Base-by-base conservation (phyloP, 2,113 vertebrate species). In the Chlorocebus sabaeus region DNA sequence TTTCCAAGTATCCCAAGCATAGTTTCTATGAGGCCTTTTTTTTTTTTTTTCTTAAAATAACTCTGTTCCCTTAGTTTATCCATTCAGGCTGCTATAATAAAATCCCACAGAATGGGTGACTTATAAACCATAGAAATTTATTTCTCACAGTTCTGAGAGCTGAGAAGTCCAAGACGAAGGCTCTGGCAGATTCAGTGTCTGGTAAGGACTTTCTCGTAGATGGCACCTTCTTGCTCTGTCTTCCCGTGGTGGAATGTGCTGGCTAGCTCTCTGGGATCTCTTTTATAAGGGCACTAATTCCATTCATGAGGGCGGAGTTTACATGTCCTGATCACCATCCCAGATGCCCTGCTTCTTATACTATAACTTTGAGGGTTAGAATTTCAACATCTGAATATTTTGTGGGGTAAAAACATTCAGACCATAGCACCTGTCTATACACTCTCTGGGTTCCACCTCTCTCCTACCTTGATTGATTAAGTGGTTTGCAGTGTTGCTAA, bases 391-490 rank as follows among this genome's bases (percentile, higher is more conserved):
- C 16, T 38, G 8, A 38, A 32, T 40, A 18, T 43, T 14, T 6
- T 7, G 27, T 43, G 8, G 11, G 12, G 12, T 3, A 68, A 10
- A 40, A 50, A 18, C n/a, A 43, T 25, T n/a, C 20, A 57, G 25
- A 73, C 10, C 9, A 14, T 3, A 75, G 35, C 38, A 57, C 43
- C 25, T 83, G 1, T 52, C 32, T 52, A 0, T 3, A 3, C 13
- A 12, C 5, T 52, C 27, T 12, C 5, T 4, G 7, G 6, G 2
- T 4, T 38, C 64, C 9, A 38, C 2, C 17, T 76, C 16, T 8
- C 10, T 35, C 14, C 3, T 6, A 70, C 16, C 6, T 61, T 30
- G 43, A 70, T 35, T 30, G 9, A 73, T 73, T 20, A 40, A 70
- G 11, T 70, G 43, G 9, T 73, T 59, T 68, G 6, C 17, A 43